Evolutionary conservation across 2,888 invertebrate species (phyloP).

Genomic region (Drosophila merina): DNA sequence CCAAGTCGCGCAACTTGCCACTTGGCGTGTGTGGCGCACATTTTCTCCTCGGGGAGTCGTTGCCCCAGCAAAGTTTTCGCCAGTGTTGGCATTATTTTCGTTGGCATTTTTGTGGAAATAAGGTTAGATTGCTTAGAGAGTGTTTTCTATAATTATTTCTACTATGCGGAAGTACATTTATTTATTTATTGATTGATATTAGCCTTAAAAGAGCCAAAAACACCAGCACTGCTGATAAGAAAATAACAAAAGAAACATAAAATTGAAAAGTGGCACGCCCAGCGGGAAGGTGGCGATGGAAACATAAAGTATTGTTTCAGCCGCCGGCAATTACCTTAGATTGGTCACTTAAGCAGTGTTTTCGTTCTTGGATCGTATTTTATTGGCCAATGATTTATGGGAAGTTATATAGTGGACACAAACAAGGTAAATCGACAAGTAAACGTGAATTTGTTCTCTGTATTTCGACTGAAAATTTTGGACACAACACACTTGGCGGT

Average conservation of each 20-base stretch:
- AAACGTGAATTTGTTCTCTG: slow-evolving; percentile 28
- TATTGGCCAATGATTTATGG: slow-evolving; percentile 65
- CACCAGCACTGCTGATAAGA: neutral
- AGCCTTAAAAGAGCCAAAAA: neutral
- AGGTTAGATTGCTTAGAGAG: too few relatives aligned
- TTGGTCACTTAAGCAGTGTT: slow-evolving; percentile 69
- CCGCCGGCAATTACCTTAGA: slow-evolving; percentile 70
- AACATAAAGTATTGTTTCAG: slow-evolving; percentile 36
- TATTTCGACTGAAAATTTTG: slow-evolving; percentile 35
- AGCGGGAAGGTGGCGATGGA: slow-evolving; percentile 16
- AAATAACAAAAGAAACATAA: slow-evolving; percentile 25
- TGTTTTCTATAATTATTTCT: too few relatives aligned
- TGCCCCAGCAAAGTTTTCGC: slow-evolving; percentile 7
- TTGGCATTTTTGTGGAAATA: neutral
- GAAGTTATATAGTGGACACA: slow-evolving; percentile 6
- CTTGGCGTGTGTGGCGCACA: slow-evolving; percentile 72
- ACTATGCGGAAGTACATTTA: too few relatives aligned
- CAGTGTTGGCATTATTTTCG: neutral
- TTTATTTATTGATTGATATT: too few relatives aligned
- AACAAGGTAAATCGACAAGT: slow-evolving; percentile 51
- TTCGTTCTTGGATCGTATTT: slow-evolving; percentile 46
- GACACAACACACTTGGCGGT: slow-evolving; percentile 5
- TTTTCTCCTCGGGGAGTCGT: slow-evolving; percentile 52
- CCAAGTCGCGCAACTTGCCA: slow-evolving; percentile 47
- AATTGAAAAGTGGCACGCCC: slow-evolving; percentile 29